A percentile compares a stretch with the other conserved stretches of the same genome.
These are phyloP conservation scores for Eristalinus aeneus DNA, from an alignment of 2,888 invertebrate genomes.

Conservation along the genomic window DNA sequence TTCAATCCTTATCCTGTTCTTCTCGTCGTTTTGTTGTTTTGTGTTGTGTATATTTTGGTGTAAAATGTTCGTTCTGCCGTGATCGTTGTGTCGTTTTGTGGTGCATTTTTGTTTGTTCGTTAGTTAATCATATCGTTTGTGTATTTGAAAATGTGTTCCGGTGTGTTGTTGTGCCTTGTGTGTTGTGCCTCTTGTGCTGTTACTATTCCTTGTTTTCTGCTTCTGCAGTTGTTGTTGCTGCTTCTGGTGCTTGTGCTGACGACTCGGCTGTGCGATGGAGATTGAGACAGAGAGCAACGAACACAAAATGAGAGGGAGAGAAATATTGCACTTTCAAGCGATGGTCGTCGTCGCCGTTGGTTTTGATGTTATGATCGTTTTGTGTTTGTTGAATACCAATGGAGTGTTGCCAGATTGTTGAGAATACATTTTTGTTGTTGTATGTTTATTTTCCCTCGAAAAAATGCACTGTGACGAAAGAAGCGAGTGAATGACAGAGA, in stretches of 20 bases:
- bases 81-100: constrained; percentile 71
- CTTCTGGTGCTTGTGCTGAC: constrained; percentile 20
- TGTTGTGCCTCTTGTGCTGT: constrained; percentile 22
- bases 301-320: constrained; percentile 14
- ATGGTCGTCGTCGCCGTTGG: constrained; percentile 48
- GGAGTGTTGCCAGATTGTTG: constrained; percentile 70
- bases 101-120: constrained; percentile 71
- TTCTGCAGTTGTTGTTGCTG: constrained; percentile 17
- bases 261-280: neutral
- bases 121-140: constrained; percentile 71
- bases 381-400: constrained; percentile 70
- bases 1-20: constrained; percentile 71
- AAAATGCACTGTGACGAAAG: neutral
- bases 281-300: neutral
- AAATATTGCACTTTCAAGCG: constrained; percentile 67
- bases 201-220: neutral
- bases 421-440: constrained; percentile 23
- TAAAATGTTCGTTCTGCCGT: constrained; percentile 71
- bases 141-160: constrained; percentile 70
- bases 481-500: too few relatives aligned
- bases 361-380: constrained; percentile 66
- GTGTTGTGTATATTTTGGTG: constrained; percentile 69
- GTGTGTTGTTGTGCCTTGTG: constrained; percentile 57
- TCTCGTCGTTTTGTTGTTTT: constrained; percentile 60
- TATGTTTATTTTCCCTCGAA: neutral